Conservation (phyloP, 2,797 vertebrate genomes). For the Thamnophis elegans region DNA sequence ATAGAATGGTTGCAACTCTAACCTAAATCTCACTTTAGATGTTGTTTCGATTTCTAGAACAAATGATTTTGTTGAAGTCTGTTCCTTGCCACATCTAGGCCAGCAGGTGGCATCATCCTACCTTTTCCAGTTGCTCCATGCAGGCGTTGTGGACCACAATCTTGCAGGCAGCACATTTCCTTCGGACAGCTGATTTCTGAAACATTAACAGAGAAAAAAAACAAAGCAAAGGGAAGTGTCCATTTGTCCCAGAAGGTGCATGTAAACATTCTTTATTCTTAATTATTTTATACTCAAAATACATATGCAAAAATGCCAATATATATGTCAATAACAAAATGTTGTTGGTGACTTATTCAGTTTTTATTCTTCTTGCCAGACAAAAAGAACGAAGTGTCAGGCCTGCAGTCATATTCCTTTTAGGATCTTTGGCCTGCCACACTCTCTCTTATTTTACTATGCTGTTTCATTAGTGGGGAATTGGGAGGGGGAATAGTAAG, state of each 20-base stretch:
- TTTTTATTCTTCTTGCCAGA: not conserved
- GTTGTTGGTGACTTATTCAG: not conserved
- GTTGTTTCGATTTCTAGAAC: not conserved
- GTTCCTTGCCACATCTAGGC: accelerated
- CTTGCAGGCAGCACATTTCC: slow-evolving; percentile 95
- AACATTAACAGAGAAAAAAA: slow-evolving; percentile 58
- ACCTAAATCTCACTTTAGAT: not conserved
- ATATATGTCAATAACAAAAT: not conserved
- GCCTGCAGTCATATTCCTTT: too few relatives aligned
- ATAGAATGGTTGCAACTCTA: not conserved
- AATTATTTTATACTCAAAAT: not conserved
- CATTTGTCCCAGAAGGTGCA: not conserved
- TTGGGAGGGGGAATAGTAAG: too few relatives aligned
- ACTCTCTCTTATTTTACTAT: too few relatives aligned
- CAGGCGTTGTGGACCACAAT: slow-evolving; percentile 93
- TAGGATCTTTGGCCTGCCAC: too few relatives aligned
- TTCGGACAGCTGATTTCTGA: slow-evolving; percentile 95
- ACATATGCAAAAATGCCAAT: not conserved
- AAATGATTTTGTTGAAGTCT: not conserved
- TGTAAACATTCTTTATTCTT: not conserved
- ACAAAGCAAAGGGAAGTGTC: slow-evolving; percentile 33
- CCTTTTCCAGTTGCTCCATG: slow-evolving; percentile 95
- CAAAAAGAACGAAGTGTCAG: not conserved
- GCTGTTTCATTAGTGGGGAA: too few relatives aligned
- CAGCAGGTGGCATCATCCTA: slow-evolving; percentile 76